Percentiles rank a stretch among this genome's conserved stretches.
These are phyloP conservation scores for Ciconia nigra DNA, from an alignment of 2,797 vertebrate genomes.

Conservation along the genomic window DNA sequence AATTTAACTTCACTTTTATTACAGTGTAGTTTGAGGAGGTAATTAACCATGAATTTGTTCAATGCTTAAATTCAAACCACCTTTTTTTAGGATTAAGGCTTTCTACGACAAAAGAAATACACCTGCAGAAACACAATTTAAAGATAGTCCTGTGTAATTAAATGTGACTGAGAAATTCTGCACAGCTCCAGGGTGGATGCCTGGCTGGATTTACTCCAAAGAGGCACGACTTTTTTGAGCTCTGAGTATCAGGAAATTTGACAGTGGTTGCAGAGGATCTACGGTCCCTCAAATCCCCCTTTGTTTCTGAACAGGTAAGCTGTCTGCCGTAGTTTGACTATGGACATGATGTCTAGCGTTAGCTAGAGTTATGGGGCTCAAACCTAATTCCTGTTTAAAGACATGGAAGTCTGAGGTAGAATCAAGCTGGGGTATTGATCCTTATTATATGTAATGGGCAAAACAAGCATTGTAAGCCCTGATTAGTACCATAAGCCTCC, in stretches of 20 bases:
- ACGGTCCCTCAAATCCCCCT: background rate
- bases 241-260: background rate
- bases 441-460: background rate
- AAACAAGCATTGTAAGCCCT: background rate
- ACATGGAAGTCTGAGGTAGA: background rate
- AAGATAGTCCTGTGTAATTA: background rate
- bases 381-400: constrained; percentile 34
- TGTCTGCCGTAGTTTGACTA: constrained; percentile 33
- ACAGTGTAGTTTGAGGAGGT: background rate
- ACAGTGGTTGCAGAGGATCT: background rate
- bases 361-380: constrained; percentile 27
- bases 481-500: background rate
- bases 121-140: constrained; percentile 29
- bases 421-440: constrained; percentile 30
- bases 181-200: background rate
- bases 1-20: constrained; percentile 48
- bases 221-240: background rate
- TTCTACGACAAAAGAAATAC: constrained; percentile 9
- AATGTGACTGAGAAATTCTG: background rate
- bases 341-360: background rate
- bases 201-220: background rate
- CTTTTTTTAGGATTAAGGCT: background rate
- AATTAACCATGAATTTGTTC: constrained; percentile 23
- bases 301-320: background rate
- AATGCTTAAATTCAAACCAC: background rate